Evolutionary conservation across 2,888 invertebrate species (phyloP), one percentile per base, ranked within the genome.

Genomic region (Entomobrya multifasciata): DNA sequence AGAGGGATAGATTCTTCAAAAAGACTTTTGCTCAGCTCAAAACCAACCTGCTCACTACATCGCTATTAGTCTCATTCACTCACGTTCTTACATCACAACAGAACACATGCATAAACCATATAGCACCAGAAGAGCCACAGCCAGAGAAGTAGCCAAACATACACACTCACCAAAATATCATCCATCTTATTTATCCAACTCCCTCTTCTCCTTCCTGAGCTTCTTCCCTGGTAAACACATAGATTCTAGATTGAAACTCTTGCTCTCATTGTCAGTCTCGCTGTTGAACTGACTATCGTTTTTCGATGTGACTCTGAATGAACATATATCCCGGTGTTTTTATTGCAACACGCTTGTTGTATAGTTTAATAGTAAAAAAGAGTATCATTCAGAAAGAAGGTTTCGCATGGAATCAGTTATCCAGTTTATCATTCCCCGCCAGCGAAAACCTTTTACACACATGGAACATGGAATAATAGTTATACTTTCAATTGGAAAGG

Each of bases 171-270:
- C 72, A 49, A 36, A 36, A 4, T 8, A 36, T 36, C 36, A 72
- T 72, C 72, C 72, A 72, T 72, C 72, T 72, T 72, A 72, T 72
- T 49, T 72, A 72, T 70, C 70, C 47, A 47, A 52, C 52, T 49
- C 52, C 49, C 72, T 52, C 67, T 44, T 20, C 44, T 67, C 20
- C 11, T 10, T 25, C 44, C 22, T 20, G 36, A 4, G 36, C 22
- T 44, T 44, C 67, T 67, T n/a, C 27, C 20, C 67, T 44, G 17
- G 67, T 10, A 67, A 67, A 36, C 36, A 36, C 36, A n/a, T 8
- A 62, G n/a, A 30, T 67, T 44, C 44, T 41, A 67, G 36, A 36
- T n/a, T n/a, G n/a, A n/a, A n/a, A n/a, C n/a, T n/a, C n/a, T n/a
- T n/a, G n/a, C n/a, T n/a, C n/a, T n/a, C n/a, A n/a, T n/a, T n/a